These are phyloP conservation scores for Hedychridium roseum DNA, from an alignment of 2,888 invertebrate species.

Conservation along the genomic window DNA sequence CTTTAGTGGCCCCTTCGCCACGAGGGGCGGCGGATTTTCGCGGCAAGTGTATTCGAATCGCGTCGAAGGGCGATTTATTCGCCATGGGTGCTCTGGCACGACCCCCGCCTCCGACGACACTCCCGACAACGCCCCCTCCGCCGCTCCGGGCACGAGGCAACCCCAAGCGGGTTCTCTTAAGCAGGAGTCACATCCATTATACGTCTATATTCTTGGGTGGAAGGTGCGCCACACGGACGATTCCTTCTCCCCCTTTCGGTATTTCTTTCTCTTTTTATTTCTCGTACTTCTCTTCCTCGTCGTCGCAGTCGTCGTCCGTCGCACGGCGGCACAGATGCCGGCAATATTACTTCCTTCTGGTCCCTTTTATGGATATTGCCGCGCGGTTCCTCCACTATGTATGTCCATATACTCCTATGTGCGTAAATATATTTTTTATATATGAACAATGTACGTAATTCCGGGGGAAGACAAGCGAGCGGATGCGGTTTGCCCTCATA, in stretches of 20 bases:
- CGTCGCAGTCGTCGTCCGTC: slow-evolving; percentile 23
- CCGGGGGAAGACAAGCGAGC: too few species aligned
- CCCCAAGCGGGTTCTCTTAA: slow-evolving; percentile 13
- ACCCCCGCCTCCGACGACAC: slow-evolving; percentile 10
- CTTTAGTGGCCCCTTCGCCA: slow-evolving; percentile 35
- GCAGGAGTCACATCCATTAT: slow-evolving; percentile 42
- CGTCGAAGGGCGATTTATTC: slow-evolving; percentile 46
- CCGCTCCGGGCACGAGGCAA: neutral
- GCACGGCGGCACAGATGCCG: slow-evolving; percentile 52
- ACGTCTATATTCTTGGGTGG: slow-evolving; percentile 22
- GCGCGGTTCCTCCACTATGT: slow-evolving; percentile 36
- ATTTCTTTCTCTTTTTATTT: slow-evolving; percentile 4
- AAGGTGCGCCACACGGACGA: slow-evolving; percentile 20
- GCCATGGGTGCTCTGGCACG: slow-evolving; percentile 1
- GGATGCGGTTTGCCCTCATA: too few species aligned
- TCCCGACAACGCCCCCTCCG: neutral
- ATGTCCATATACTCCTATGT: slow-evolving; percentile 8
- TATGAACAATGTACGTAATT: too few species aligned
- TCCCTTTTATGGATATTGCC: slow-evolving; percentile 62
- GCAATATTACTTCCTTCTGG: slow-evolving; percentile 58
- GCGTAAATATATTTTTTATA: slow-evolving; percentile 6
- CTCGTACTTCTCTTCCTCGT: slow-evolving; percentile 21
- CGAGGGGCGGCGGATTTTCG: slow-evolving; percentile 2
- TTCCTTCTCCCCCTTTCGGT: slow-evolving; percentile 24
- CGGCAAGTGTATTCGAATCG: slow-evolving; percentile 38